Evolutionary conservation across 2,888 invertebrate species (phyloP).

Genomic region (Callimorpha dominula): DNA sequence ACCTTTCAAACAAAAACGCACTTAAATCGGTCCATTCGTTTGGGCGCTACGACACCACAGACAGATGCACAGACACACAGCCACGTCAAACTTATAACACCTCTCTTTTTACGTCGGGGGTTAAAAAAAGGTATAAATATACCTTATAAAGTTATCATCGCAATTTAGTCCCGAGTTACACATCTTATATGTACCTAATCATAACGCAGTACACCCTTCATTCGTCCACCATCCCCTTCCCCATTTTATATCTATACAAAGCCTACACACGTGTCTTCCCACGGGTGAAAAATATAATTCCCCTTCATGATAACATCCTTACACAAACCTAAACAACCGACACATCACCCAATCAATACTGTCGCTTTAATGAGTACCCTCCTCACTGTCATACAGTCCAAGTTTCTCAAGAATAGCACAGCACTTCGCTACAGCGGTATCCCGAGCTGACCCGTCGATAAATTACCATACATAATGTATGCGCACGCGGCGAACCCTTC

Average conservation of each 20-base stretch:
- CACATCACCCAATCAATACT: background rate
- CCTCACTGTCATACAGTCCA: constrained; percentile 17
- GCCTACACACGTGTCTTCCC: background rate
- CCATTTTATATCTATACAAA: background rate
- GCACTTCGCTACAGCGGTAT: constrained; percentile 39
- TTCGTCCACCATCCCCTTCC: no score
- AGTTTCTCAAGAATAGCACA: constrained; percentile 30
- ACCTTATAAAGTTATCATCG: no score
- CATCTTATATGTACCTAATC: no score
- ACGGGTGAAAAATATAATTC: background rate
- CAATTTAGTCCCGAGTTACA: no score
- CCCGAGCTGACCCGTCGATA: constrained; percentile 63
- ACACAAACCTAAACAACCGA: background rate
- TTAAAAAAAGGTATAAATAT: no score
- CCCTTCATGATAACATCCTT: background rate
- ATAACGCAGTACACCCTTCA: background rate
- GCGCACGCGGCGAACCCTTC: constrained; percentile 60
- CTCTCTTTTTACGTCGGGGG: no score
- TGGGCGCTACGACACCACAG: no score
- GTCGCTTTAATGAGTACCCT: constrained; percentile 18
- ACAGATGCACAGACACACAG: no score
- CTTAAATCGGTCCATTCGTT: no score
- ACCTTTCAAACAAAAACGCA: no score
- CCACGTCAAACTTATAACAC: no score
- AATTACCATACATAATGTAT: constrained; percentile 75